Evolutionary conservation across 2,797 vertebrate species (phyloP).

Genomic region (Siniperca obscura): DNA sequence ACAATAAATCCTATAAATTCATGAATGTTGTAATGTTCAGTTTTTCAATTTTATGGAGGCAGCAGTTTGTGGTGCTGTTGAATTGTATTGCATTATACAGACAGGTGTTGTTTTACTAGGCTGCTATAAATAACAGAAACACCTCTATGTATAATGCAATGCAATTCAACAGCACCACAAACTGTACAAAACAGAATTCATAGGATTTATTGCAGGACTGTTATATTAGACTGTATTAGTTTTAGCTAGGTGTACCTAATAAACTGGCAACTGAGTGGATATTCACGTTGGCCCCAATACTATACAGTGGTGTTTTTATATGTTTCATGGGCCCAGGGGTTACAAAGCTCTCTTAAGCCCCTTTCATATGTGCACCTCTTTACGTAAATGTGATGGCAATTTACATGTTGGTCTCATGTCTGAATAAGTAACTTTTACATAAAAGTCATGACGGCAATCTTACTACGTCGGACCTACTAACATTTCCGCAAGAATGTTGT

Average conservation of each 20-base stretch:
- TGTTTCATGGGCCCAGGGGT: neutral
- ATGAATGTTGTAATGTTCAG: neutral
- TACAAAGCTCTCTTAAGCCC: neutral
- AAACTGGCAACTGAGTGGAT: neutral
- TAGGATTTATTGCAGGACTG: neutral
- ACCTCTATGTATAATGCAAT: neutral
- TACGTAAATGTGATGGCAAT: neutral
- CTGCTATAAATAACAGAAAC: neutral
- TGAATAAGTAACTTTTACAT: neutral
- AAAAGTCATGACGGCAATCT: neutral
- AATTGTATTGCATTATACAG: neutral
- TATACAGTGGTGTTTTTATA: neutral
- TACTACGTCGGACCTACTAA: neutral
- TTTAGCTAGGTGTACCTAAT: neutral
- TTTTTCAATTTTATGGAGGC: no score
- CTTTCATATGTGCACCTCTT: neutral
- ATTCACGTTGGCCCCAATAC: neutral
- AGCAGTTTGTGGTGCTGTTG: neutral
- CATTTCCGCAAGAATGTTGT: neutral
- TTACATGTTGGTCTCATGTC: neutral
- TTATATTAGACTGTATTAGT: neutral
- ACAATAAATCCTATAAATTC: neutral
- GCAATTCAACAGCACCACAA: neutral
- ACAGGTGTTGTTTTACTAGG: neutral
- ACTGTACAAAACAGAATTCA: neutral